Base-by-base conservation (phyloP, 92 coral and sea anemone species). In the Umimayanthus kanabou region DNA sequence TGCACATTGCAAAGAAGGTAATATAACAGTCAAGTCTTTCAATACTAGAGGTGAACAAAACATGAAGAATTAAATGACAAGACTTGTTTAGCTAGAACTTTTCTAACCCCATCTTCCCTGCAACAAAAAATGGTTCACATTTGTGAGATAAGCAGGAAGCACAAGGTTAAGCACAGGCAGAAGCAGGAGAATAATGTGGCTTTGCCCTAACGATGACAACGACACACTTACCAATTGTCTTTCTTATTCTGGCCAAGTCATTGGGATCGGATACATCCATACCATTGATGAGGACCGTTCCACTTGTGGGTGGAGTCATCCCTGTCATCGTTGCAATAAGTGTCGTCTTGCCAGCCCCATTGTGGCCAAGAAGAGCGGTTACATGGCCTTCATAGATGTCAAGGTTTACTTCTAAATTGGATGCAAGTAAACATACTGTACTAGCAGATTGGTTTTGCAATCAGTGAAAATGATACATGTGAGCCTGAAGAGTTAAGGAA, bases 321-420 rank as follows among this genome's bases (percentile, higher is more conserved):
- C 98, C 98, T 8, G 98, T 95, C 85, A 95, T 57, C 81, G 92
- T 84, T 33, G 94, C 92, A 42, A 95, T 93, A 43, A 95, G 89
- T 6, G 98, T 95, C 22, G 98, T 88, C 89, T 95, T 95, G 18
- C 98, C 98, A 11, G 98, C 98, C 25, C 98, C 98, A 79, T 95
- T 95, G 84, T 95, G 98, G 37, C 98, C 98, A 81, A 95, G 84
- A 45, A 95, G 85, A 5, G 98, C 98, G 26, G 96, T 95, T 33
- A 95, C 93, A 49, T 95, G 98, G 18, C 98, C 98, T 71, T 93
- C 96, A 79, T 95, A 95, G 77, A 95, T 93, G 82, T 95, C 94
- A 89, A 95, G 87, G 39, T 96, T 95, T 23, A 95, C 92, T 23
- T 88, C 98, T 94, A 50, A 13, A 53, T 47, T 47, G 50, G 11